Evolutionary conservation across 2,113 vertebrate genomes (phyloP), one percentile per base, ranked within the genome.

Genomic region (Macquaria australasica): DNA sequence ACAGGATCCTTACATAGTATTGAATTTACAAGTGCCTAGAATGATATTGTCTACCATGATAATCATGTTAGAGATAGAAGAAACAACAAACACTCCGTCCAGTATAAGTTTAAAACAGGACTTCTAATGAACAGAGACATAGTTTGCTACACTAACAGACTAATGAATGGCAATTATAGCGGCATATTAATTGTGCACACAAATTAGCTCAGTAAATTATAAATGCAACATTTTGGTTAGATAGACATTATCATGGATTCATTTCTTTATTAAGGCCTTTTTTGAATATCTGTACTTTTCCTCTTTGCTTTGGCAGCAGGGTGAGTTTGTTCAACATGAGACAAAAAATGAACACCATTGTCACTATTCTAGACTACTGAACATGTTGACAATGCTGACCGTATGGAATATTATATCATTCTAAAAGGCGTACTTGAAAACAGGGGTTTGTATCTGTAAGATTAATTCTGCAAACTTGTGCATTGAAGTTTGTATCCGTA

Each of bases 131-230:
- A 77, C 45, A 64, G 23, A 78, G 50, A 43, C 7, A 39, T 53
- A 55, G 15, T 28, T 79, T 48, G 23, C 18, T 56, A 50, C 58
- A 41, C 10, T 28, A 72, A 71, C 78, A 62, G 68, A 25, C 45
- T 51, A 63, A 62, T 58, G 25, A 68, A 78, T 45, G 18, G 25
- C 3, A 10, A 62, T 60, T 71, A 41, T 28, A 31, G 77, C 77
- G 20, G 41, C 55, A 79, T 79, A 62, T 51, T n/a, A 70, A 79
- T 70, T 50, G 14, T 0, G 5, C 50, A 28, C 15, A 43, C 28
- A 37, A 56, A 71, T 79, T 60, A 70, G 43, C 53, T 60, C 28
- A 51, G 31, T 39, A 51, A 79, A 79, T 79, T 51, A 25, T 50
- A 51, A 71, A 62, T 62, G 21, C 21, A 71, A 20, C 56, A 50